Percentiles rank a stretch among this genome's conserved stretches.
phyloP scores from a whole-genome alignment of 2,888 invertebrate genomes.

The Trichopoda pennipes region DNA sequence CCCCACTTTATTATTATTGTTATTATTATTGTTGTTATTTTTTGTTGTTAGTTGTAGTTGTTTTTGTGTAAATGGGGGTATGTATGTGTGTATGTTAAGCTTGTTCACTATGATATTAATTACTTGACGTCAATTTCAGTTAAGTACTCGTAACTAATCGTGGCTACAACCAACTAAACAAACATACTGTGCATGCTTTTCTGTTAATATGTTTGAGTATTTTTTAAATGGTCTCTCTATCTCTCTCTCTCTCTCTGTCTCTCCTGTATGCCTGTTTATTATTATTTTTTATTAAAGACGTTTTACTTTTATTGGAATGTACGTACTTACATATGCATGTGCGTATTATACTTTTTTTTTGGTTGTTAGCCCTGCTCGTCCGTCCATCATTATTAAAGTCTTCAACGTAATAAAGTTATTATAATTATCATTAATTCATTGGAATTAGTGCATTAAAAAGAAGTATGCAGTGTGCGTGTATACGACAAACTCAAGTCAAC shows the following conservation, averaged over 20 bases:
- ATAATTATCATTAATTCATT: conserved; percentile 69
- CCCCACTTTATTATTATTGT: conserved; percentile 48
- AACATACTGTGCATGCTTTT: conserved; percentile 14
- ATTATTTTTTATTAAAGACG: neutral
- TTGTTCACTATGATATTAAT: conserved; percentile 72
- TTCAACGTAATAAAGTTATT: conserved; percentile 68
- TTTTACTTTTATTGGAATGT: neutral
- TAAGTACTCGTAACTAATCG: conserved; percentile 69
- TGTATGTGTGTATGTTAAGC: conserved; percentile 48
- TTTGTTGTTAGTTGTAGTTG: conserved; percentile 52
- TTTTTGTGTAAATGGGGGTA: conserved; percentile 15
- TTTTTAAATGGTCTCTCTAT: neutral
- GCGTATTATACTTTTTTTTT: neutral
- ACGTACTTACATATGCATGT: neutral
- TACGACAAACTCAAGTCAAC: conserved; percentile 52
- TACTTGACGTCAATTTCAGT: conserved; percentile 71
- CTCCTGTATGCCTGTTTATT: too few species aligned
- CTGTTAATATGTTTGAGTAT: conserved; percentile 25
- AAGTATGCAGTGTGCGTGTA: conserved; percentile 63
- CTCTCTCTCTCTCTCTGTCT: too few species aligned
- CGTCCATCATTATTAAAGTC: conserved; percentile 55
- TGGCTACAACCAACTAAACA: conserved; percentile 28
- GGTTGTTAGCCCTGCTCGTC: conserved; percentile 24
- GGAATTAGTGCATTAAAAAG: conserved; percentile 67
- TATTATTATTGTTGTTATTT: too few species aligned